Base-by-base conservation (phyloP, 2,888 invertebrate species). In the Drosophila histrio region DNA sequence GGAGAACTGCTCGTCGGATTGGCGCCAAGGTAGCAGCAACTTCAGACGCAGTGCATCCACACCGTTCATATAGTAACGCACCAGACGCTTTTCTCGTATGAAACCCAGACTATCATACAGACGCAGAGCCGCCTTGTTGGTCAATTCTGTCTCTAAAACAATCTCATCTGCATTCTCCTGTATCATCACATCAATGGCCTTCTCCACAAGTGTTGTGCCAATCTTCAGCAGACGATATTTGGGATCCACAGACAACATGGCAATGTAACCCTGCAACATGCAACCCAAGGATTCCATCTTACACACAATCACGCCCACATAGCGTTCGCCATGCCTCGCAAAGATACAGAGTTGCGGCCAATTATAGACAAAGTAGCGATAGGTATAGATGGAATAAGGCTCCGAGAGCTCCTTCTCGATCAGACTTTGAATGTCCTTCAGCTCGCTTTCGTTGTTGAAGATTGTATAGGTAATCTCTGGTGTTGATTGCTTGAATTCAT, bases 91-190 rank as follows among this genome's bases (percentile, higher is more conserved):
- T 92, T 99, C 99, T 74, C 99, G 94, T 61, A 99, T 98, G 93
- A 99, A 99, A 46, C 99, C 99, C 68, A 99, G 93, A 91, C 98
- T 99, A 92, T 99, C 98, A 92, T 99, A 99, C 11, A 99, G 94
- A 89, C 96, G 95, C 87, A 99, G 93, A 56, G 99, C 99, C 72
- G 98, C 96, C 92, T 96, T 96, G 93, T 99, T 99, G 80, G 98
- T 98, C 90, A 99, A 97, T 94, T 99, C 99, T 32, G 99, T 99
- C 94, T 99, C 99, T 89, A 99, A 93, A 19, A 98, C 98, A 86
- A 99, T 97, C 93, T 99, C 99, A 92, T 98, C 98, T 62, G 98
- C 99, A 91, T 97, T 96, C 90, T 97, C 97, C 79, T 94, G 94
- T 72, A 97, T 95, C 99, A 99, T 99, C 79, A 97, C 97, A 95